Percentiles rank a stretch among this genome's conserved stretches.
Evolutionary conservation across 2,888 invertebrate species (phyloP).

Genomic region (Andrena dorsata): DNA sequence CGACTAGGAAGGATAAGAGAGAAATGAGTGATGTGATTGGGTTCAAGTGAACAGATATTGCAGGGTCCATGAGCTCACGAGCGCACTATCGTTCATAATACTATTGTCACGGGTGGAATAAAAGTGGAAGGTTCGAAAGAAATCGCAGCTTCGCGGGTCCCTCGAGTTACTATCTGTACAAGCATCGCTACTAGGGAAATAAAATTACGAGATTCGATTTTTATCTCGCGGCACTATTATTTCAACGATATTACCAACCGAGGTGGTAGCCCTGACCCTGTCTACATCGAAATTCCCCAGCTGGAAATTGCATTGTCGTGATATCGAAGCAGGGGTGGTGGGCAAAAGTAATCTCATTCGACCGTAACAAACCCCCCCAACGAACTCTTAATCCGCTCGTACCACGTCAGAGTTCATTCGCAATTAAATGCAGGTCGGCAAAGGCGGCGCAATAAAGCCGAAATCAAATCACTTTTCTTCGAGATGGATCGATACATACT

Average conservation of each 20-base stretch:
- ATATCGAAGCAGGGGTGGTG: conserved; percentile 14
- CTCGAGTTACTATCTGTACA: no score
- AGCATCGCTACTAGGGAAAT: no score
- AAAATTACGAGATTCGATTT: not conserved
- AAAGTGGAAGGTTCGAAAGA: no score
- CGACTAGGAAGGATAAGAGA: no score
- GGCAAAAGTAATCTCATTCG: conserved; percentile 48
- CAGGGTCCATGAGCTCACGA: no score
- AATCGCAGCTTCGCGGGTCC: no score
- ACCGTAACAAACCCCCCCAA: conserved; percentile 53
- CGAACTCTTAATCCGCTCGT: conserved; percentile 39
- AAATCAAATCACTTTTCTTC: conserved; percentile 11
- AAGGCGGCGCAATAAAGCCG: conserved; percentile 41
- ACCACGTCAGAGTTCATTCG: conserved; percentile 20
- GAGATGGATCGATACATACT: conserved; percentile 32
- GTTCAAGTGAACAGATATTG: no score
- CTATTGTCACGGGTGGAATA: no score
- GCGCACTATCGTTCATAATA: no score
- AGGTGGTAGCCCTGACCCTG: not conserved
- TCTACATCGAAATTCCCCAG: not conserved
- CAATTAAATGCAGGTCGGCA: conserved; percentile 53
- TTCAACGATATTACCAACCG: not conserved
- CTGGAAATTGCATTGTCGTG: conserved; percentile 30
- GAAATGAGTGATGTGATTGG: no score
- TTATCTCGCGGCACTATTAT: not conserved